Evolutionary conservation across 2,113 vertebrate genomes (phyloP).

Genomic region (Antechinus flavipes): DNA sequence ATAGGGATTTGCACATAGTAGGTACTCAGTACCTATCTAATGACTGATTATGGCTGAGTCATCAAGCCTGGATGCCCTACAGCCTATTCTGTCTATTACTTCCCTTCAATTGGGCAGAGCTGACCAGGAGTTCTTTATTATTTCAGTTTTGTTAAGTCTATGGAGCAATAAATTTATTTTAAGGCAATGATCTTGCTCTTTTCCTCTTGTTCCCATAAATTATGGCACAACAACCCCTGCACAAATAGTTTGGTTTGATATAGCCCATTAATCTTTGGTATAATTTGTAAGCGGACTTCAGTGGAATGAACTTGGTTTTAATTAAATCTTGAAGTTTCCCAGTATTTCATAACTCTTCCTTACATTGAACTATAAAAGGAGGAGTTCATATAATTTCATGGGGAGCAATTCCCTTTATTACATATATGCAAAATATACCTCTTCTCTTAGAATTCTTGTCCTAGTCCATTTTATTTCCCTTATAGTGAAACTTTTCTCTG

Average conservation of each 20-base stretch:
- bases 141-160: constrained; percentile 65
- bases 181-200: constrained; percentile 76
- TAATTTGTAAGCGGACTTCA: constrained; percentile 72
- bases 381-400: constrained; percentile 65
- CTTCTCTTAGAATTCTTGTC: constrained; percentile 46
- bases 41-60: background rate
- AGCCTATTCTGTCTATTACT: background rate
- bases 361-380: constrained; percentile 56
- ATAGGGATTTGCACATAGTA: background rate
- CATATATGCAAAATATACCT: constrained; percentile 55
- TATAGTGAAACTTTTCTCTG: constrained; percentile 5
- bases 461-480: constrained; percentile 27
- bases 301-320: constrained; percentile 68
- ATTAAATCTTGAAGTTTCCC: constrained; percentile 75
- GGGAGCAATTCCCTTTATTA: constrained; percentile 61
- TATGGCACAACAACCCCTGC: constrained; percentile 67
- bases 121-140: constrained; percentile 52
- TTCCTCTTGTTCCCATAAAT: constrained; percentile 76
- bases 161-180: constrained; percentile 76
- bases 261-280: constrained; percentile 78
- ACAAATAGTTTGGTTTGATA: constrained; percentile 74
- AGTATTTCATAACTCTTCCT: constrained; percentile 68
- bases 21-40: background rate
- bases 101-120: background rate
- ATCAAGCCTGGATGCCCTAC: background rate